Evolutionary conservation across 2,888 invertebrate genomes (phyloP).

Genomic region (Fissipunctia ypsillon): DNA sequence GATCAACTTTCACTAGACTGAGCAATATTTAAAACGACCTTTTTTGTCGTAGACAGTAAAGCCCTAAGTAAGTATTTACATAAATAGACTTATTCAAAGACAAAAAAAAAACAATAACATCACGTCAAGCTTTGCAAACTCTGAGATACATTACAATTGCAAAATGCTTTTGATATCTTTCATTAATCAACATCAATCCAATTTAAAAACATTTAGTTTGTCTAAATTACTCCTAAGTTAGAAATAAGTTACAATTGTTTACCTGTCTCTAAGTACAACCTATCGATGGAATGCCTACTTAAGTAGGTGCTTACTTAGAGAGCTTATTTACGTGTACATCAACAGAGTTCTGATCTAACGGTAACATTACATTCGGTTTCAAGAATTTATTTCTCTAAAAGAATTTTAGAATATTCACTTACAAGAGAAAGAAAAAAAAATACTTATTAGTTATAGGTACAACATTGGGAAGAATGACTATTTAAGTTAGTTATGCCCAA

Average conservation of each 20-base stretch:
- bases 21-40: background rate
- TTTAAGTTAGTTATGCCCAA: too few species aligned
- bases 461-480: too few species aligned
- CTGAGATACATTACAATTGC: background rate
- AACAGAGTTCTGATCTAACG: slow-evolving; percentile 20
- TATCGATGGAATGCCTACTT: slow-evolving; percentile 31
- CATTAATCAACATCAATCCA: slow-evolving; percentile 10
- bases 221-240: slow-evolving; percentile 29
- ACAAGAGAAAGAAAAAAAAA: too few species aligned
- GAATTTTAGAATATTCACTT: too few species aligned
- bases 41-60: background rate
- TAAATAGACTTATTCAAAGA: background rate
- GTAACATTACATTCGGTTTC: too few species aligned
- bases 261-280: slow-evolving; percentile 17
- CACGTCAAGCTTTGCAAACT: background rate
- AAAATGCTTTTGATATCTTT: slow-evolving; percentile 6
- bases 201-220: slow-evolving; percentile 19
- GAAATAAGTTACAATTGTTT: slow-evolving; percentile 49
- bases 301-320: slow-evolving; percentile 30
- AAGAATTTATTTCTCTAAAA: too few species aligned
- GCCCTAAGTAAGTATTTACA: background rate
- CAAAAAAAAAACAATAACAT: background rate
- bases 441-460: too few species aligned
- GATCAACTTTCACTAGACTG: background rate
- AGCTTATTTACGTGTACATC: slow-evolving; percentile 34